A percentile compares a stretch with the other conserved stretches of the same genome.
phyloP scores from a whole-genome alignment of 2,797 vertebrate species.

The Sylvia borin region DNA sequence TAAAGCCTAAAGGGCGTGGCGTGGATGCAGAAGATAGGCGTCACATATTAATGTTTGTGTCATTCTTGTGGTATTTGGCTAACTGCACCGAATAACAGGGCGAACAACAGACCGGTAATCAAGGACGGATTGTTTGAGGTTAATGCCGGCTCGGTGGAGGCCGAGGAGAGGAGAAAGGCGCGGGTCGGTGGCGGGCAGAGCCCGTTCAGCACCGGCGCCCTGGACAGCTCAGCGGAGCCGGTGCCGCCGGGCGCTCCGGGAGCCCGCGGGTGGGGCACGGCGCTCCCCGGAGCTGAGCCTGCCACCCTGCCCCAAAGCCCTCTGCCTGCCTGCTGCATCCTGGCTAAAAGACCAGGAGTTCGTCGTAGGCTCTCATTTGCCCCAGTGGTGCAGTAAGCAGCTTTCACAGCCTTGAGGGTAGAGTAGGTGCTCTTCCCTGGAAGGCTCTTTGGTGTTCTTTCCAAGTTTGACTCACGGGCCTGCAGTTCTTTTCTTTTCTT shows the following conservation, averaged over 20 bases:
- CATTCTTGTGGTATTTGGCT: not conserved
- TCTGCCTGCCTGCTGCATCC: accelerated
- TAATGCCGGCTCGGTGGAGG: accelerated
- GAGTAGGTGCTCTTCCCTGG: not conserved
- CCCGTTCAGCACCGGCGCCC: slow-evolving; percentile 38
- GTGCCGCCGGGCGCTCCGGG: not conserved
- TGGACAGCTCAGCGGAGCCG: slow-evolving; percentile 18
- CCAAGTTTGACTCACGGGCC: not conserved
- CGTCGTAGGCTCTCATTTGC: not conserved
- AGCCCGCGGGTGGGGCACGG: accelerated
- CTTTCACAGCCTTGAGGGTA: not conserved
- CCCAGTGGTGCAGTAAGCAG: not conserved
- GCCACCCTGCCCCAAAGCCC: accelerated
- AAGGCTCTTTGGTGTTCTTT: not conserved
- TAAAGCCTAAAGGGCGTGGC: not conserved
- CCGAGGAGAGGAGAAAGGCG: accelerated
- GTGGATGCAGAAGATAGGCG: not conserved
- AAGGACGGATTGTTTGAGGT: not conserved
- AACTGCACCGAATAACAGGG: not conserved
- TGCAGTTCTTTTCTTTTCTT: accelerated
- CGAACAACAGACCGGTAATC: not conserved
- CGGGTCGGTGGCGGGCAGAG: accelerated
- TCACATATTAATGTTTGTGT: not conserved
- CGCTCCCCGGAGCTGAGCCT: accelerated
- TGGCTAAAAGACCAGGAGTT: accelerated